phyloP scores from a whole-genome alignment of 1,140 invertebrate genomes.

The Trachymyrmex septentrionalis region DNA sequence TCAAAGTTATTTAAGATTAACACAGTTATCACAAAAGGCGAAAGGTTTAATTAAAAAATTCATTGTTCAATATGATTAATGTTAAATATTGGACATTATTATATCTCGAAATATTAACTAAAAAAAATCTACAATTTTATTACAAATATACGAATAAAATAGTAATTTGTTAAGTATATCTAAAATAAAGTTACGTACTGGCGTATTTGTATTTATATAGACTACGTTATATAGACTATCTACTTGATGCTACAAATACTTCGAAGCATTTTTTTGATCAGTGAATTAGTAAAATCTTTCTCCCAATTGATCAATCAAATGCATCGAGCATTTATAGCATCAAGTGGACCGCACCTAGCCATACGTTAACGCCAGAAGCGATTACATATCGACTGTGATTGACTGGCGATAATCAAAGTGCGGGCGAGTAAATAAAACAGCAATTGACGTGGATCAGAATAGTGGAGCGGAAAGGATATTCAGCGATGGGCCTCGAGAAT shows the following conservation, averaged over 20 bases:
- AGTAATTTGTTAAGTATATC: neutral
- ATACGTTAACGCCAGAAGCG: neutral
- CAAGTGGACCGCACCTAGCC: too few relatives aligned
- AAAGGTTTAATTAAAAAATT: neutral
- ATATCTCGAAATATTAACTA: neutral
- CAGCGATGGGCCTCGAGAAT: neutral
- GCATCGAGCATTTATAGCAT: too few relatives aligned
- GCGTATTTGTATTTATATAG: neutral
- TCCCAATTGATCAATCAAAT: too few relatives aligned
- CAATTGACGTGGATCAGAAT: neutral
- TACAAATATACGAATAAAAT: neutral
- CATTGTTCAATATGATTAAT: neutral
- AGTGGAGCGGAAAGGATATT: conserved; percentile 24
- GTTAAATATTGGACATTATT: neutral
- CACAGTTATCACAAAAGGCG: neutral
- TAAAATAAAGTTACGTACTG: neutral
- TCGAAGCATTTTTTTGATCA: too few relatives aligned
- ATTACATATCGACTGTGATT: neutral
- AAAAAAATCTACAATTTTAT: neutral
- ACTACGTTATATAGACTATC: too few relatives aligned
- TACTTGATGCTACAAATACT: too few relatives aligned
- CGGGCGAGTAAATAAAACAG: conserved; percentile 21
- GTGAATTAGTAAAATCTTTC: too few relatives aligned
- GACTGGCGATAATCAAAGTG: conserved; percentile 7
- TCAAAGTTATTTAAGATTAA: neutral